Base-by-base conservation (phyloP, 2,113 vertebrate species). In the Papio anubis region DNA sequence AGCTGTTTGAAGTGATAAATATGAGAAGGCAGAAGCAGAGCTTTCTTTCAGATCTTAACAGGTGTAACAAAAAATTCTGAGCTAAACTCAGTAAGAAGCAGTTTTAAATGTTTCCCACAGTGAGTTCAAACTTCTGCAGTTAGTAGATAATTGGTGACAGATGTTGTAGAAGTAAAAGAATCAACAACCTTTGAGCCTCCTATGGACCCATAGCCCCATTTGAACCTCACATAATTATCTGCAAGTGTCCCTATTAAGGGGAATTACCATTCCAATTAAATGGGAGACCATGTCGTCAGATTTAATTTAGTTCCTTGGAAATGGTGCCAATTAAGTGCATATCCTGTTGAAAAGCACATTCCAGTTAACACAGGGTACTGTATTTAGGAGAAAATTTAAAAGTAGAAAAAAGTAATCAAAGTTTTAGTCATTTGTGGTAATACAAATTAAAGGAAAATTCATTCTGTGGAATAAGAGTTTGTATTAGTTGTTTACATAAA, bases 271-370 rank as follows among this genome's bases (percentile, higher is more conserved):
- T 98, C 96, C 98, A 98, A 97, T 98, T 98, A 99, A 98, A 97
- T 97, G 97, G 96, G 97, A 98, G 96, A 98, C 97, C 96, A 97
- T 97, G 95, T 98, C 96, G 98, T 98, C 98, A 98, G 97, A 97
- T 98, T 98, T 98, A 99, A 99, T 98, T 99, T 98, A 98, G 95
- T 98, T 98, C 96, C 98, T 88, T 95, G 97, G 98, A 98, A 98
- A 98, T 95, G 95, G 95, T 97, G 96, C 97, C 95, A 96, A 97
- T 98, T 99, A 98, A 98, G 90, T 66, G 25, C 81, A 98, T 98
- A 97, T 97, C 86, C 96, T 98, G 92, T 98, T 98, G 97, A 93
- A 93, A 98, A 98, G 72, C 93, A 98, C 94, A 98, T 98, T 90
- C 30, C 5, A 35, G 35, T 95, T 73, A 95, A 95, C 61, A 18